Base-by-base conservation (phyloP, 2,888 invertebrate species). In the Gandaritis pyraliata region DNA sequence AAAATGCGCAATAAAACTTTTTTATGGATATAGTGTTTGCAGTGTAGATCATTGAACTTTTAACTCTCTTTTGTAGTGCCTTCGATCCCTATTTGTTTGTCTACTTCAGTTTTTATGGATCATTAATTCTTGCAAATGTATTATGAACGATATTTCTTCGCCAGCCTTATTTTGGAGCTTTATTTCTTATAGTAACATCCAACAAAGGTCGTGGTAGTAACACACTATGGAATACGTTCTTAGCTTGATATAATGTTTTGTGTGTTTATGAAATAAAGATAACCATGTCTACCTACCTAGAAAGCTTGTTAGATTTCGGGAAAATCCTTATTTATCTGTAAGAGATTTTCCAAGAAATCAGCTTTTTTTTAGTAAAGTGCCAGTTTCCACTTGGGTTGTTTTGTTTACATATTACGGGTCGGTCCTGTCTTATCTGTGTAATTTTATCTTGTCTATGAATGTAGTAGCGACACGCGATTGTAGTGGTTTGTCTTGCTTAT, bases 391-490 rank as follows among this genome's bases (percentile, higher is more conserved):
- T 57, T 39, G 43, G 50, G 52, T 52, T 75, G 68, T 72, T 72
- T 52, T 75, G 68, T 72, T 72, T 72, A 69, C 71, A 61, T 69
- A 70, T 68, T 71, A 62, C 64, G 58, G 71, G 63, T 64, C 57
- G 59, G 54, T 45, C 23, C 23, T 23, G 23, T 46, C 69, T 75
- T 79, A 77, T 79, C 76, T 70, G 57, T 63, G 67, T 68, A 73
- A 33, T 65, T 67, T 77, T 78, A 79, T 79, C 79, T 73, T 38
- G 51, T 33, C 70, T 69, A 73, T 73, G 71, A 71, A 67, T 70
- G 66, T 78, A 72, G 81, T 79, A 80, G 80, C 77, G 68, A 67
- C 69, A 72, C 59, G 64, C 69, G 72, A 70, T 76, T 75, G 76
- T 73, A 71, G 73, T 60, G 58, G 68, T 70, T 73, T 74, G 70